phyloP scores from a whole-genome alignment of 2,113 vertebrate species.

The Rhinolophus sinicus region DNA sequence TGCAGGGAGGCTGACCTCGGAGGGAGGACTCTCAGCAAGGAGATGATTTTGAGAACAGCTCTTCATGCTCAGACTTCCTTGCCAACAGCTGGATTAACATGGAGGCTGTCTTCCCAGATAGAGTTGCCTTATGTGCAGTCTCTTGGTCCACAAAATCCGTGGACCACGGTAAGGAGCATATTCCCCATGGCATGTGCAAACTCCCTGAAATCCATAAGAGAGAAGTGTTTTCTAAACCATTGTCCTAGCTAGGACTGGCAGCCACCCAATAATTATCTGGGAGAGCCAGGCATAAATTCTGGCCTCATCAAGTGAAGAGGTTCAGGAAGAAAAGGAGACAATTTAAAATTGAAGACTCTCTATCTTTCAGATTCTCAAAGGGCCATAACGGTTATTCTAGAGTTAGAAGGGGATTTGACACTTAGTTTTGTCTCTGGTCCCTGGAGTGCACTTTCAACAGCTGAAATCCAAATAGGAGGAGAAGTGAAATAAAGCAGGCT shows the following conservation, averaged over 20 bases:
- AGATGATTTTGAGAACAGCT: background rate
- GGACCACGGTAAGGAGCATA: background rate
- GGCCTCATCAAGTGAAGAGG: background rate
- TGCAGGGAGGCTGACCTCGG: background rate
- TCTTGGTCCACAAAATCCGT: background rate
- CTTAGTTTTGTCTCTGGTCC: background rate
- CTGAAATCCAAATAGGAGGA: constrained; percentile 21
- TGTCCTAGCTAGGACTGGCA: background rate
- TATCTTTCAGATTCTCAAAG: background rate
- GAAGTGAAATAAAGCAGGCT: background rate
- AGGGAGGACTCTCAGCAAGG: background rate
- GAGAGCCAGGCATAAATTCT: background rate
- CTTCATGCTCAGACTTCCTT: background rate
- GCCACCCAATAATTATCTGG: background rate
- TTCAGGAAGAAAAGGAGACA: background rate
- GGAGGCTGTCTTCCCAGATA: background rate
- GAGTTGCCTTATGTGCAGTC: background rate
- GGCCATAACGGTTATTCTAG: background rate
- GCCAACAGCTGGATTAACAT: background rate
- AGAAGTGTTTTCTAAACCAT: background rate
- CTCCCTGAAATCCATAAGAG: background rate
- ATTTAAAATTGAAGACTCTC: background rate
- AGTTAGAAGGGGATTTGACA: background rate
- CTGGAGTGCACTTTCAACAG: background rate
- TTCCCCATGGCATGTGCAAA: background rate